Evolutionary conservation across 2,797 vertebrate species (phyloP).

Genomic region (Anguilla marmorata): DNA sequence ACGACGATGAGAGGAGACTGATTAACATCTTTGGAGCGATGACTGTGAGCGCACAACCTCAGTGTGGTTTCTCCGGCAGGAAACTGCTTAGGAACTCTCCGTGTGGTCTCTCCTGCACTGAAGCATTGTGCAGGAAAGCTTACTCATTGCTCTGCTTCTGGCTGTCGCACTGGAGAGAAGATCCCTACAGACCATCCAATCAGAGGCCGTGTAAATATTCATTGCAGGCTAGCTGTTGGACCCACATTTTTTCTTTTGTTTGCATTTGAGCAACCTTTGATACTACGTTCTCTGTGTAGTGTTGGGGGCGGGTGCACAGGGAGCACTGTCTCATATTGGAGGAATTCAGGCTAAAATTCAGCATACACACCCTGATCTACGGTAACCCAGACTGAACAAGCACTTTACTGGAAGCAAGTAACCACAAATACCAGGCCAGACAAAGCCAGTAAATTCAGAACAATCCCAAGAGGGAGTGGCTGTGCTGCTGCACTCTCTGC

Average conservation of each 20-base stretch:
- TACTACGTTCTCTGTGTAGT: neutral
- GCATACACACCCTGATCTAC: neutral
- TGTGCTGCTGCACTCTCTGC: neutral
- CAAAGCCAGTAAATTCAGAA: neutral
- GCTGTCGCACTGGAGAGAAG: neutral
- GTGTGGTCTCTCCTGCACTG: neutral
- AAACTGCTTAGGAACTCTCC: constrained; percentile 22
- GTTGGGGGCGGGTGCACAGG: neutral
- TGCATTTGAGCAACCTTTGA: neutral
- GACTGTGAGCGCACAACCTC: constrained; percentile 26
- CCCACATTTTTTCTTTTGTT: neutral
- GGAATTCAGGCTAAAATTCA: neutral
- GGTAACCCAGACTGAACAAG: neutral
- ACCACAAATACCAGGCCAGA: neutral
- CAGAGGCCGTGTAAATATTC: neutral
- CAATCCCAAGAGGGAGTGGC: neutral
- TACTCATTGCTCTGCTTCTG: constrained; percentile 3
- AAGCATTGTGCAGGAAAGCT: constrained; percentile 9
- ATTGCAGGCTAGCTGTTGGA: neutral
- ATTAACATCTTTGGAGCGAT: neutral
- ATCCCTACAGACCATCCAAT: neutral
- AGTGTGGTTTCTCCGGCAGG: neutral
- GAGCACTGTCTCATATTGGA: neutral
- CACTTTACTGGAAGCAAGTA: neutral
- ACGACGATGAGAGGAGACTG: neutral